Evolutionary conservation across 1,140 invertebrate genomes (phyloP), one percentile per base, ranked within the genome.

Genomic region (Scaptomyza pallida): DNA sequence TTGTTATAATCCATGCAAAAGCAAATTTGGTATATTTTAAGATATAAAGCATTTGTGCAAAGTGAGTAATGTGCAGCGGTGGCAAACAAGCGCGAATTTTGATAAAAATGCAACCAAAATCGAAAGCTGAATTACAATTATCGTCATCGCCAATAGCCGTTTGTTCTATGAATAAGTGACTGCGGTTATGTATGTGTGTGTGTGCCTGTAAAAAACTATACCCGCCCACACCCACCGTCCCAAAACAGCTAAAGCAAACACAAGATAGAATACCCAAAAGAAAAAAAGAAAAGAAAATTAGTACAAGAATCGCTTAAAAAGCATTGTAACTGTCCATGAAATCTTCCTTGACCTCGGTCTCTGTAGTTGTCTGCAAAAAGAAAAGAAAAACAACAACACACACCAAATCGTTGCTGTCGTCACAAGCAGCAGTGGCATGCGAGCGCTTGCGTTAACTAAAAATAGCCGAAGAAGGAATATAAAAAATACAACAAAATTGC

Each of bases 401-500:
- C 26, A 45, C 10, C 54, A 51, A 51, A 61, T 19, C 5, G 23
- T 17, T 54, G 67, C 30, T 67, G 55, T 56, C 54, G 54, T 75
- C 55, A 72, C 50, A 16, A 3, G 23, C 30, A 44, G 23, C 15
- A 44, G 23, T 16, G 44, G 35, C 52, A 59, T 47, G 23, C 37
- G 47, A 56, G 37, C 57, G 21, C 35, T 51, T 44, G 50, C 61
- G 48, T 60, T 68, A 67, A 77, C 80, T 85, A 85, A 67, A 85
- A 86, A 85, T 85, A 85, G 73, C 48, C 72, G 51, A 57, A 37
- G 50, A 55, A 41, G 19, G n/a, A n/a, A n/a, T n/a, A n/a, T n/a
- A 40, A 45, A 55, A 47, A 45, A 56, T 44, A 44, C 12, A 50
- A 44, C 12, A 50, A 51, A 43, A 35, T 47, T 60, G 9, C 15